A percentile compares a stretch with the other conserved stretches of the same genome.
phyloP scores from a whole-genome alignment of 2,888 invertebrate species.

The Yponomeuta sedellus region DNA sequence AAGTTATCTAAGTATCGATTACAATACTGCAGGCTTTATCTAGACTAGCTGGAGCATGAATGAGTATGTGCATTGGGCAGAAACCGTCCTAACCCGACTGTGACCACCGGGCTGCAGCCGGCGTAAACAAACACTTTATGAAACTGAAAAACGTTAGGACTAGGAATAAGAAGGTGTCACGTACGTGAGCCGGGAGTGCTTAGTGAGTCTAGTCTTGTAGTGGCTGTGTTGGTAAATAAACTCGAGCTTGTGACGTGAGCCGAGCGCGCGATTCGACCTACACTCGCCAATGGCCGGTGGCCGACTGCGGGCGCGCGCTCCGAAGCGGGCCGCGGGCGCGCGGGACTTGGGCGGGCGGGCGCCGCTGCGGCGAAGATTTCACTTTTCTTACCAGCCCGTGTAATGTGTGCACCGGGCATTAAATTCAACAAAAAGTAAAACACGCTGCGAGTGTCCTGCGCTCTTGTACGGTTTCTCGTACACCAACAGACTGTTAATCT shows the following conservation, averaged over 20 bases:
- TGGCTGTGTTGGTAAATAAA: conserved; percentile 10
- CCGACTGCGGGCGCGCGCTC: conserved; percentile 39
- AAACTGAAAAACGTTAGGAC: neutral
- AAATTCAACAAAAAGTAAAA: too few relatives aligned
- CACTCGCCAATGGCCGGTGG: conserved; percentile 55
- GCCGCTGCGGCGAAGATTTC: neutral
- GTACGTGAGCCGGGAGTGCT: conserved; percentile 48
- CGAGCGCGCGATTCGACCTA: conserved; percentile 33
- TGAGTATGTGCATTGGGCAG: neutral
- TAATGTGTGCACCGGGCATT: neutral
- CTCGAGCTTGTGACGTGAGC: neutral
- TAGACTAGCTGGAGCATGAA: neutral
- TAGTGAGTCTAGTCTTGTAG: conserved; percentile 31
- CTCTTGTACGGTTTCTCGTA: too few relatives aligned
- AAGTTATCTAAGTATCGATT: neutral
- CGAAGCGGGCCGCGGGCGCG: conserved; percentile 17
- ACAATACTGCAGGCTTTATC: neutral
- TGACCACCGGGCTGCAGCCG: neutral
- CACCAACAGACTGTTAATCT: too few relatives aligned
- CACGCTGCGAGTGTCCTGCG: neutral
- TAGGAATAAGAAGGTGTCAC: conserved; percentile 17
- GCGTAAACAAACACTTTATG: neutral
- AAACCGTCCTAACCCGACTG: neutral
- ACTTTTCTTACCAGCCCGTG: neutral
- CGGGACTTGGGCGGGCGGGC: neutral